Evolutionary conservation across 2,888 invertebrate genomes (phyloP), one percentile per base, ranked within the genome.

Genomic region (Tryphoninae sp.): DNA sequence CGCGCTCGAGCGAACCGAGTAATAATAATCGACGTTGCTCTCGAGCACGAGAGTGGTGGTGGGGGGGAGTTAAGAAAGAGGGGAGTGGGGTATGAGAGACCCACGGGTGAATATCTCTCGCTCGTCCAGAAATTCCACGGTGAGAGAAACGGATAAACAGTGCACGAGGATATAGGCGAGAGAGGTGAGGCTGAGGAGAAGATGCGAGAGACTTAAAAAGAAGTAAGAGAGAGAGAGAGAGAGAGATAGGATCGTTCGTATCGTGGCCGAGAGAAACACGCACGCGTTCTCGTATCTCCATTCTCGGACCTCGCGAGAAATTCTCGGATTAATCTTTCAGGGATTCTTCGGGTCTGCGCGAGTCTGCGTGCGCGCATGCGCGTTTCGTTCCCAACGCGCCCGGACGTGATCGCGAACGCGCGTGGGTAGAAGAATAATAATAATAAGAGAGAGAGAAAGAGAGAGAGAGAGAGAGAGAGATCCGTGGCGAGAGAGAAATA

Each of bases 221-320:
- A 51, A 68, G 33, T 45, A 62, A 72, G 45, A 33, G 19, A 73
- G 40, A 51, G 22, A 51, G 33, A 23, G 49, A 75, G 78, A 71
- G 78, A 68, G 81, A 84, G 84, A 80, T 80, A 80, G 83, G 86
- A 85, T 83, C 83, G 79, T 79, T 72, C 80, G 85, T 84, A 87
- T 76, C 84, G 83, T 78, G 84, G 83, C 84, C 84, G 78, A 82
- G 76, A 75, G 81, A 80, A 83, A 75, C 78, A 84, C 84, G 84
- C 78, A 73, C 81, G 68, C 73, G 55, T 68, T 79, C 84, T 62
- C 71, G 55, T 77, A 76, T 79, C 76, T 82, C 69, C 68, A 74
- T 78, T 78, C 82, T 81, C 68, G 73, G 73, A 75, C 71, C 75
- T 65, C 64, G 75, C 75, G 75, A 75, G 71, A 71, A 80, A 75